These are phyloP conservation scores for Graphium colonna DNA, from an alignment of 2,888 invertebrate genomes.

Conservation along the genomic window DNA sequence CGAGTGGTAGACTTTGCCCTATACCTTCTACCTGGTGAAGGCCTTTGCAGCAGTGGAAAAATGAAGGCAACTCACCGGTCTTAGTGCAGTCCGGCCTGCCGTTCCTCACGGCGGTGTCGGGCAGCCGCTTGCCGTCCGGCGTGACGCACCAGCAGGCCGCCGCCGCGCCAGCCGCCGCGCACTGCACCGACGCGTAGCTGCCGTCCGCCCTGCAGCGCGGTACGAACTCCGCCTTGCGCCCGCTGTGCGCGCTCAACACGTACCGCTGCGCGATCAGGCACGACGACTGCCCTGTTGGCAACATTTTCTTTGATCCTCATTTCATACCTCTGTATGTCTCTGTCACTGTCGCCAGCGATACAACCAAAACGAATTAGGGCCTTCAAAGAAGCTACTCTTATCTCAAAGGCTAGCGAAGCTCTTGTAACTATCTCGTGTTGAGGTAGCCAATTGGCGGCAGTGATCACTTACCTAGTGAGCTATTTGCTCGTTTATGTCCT, in stretches of 20 bases:
- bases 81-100: slow-evolving; percentile 84
- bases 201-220: slow-evolving; percentile 92
- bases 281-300: slow-evolving; percentile 68
- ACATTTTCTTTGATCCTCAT: slow-evolving; percentile 2
- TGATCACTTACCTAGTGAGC: too few relatives aligned
- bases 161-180: slow-evolving; percentile 86
- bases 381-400: too few relatives aligned
- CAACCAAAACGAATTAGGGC: too few relatives aligned
- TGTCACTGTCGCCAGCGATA: too few relatives aligned
- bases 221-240: slow-evolving; percentile 80
- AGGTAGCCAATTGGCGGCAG: too few relatives aligned
- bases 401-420: too few relatives aligned
- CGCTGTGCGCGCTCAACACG: slow-evolving; percentile 60
- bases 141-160: slow-evolving; percentile 96
- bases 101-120: slow-evolving; percentile 87
- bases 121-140: slow-evolving; percentile 88
- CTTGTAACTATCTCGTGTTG: too few relatives aligned
- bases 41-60: too few relatives aligned
- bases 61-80: slow-evolving; percentile 52
- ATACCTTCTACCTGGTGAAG: too few relatives aligned
- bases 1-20: too few relatives aligned
- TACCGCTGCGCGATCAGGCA: slow-evolving; percentile 68
- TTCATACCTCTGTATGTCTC: too few relatives aligned
- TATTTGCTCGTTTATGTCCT: too few relatives aligned
- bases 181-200: slow-evolving; percentile 91